Base-by-base conservation (phyloP, 2,113 vertebrate species). In the Mobula birostris region DNA sequence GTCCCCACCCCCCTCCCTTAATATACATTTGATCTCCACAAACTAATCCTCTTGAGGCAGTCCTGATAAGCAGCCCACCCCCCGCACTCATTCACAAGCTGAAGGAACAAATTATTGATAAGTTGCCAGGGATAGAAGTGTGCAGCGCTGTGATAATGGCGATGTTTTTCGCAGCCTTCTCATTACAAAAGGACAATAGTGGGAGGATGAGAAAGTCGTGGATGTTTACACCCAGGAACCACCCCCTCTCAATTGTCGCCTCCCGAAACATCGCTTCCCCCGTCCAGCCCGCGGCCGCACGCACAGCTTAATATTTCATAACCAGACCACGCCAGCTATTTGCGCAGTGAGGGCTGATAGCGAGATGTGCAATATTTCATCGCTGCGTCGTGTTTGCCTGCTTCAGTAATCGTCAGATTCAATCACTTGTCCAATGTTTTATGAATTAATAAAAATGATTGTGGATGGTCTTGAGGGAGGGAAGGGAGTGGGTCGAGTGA, bases 381-480 rank as follows among this genome's bases (percentile, higher is more conserved):
- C 97, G 95, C 96, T 97, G 95, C 96, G 6, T 96, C 94, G 21
- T 96, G 97, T 97, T 96, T 96, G 97, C 96, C 97, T 95, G 96
- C 96, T 96, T 95, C 95, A 77, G 94, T 94, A 94, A 97, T 96
- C 97, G 96, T 95, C 95, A 92, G 95, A 96, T 97, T 97, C 96
- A 95, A 96, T 97, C 97, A 96, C 94, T 82, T 95, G 94, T 61
- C 95, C 1, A 94, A 56, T 96, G 95, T 97, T 98, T 97, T 96
- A 96, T 96, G 97, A 97, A 98, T 97, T 97, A 97, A 97, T 98
- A 96, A 96, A 96, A 97, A 96, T 95, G 95, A 96, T 97, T 96
- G 94, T 94, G 95, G 96, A 95, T 83, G 88, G 96, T 96, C 97
- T 94, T 2, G 95, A 78, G 95, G 95, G 95, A 96, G 77, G 94